phyloP scores from a whole-genome alignment of 2,113 vertebrate genomes.

The Pomatorhinus ruficollis region DNA sequence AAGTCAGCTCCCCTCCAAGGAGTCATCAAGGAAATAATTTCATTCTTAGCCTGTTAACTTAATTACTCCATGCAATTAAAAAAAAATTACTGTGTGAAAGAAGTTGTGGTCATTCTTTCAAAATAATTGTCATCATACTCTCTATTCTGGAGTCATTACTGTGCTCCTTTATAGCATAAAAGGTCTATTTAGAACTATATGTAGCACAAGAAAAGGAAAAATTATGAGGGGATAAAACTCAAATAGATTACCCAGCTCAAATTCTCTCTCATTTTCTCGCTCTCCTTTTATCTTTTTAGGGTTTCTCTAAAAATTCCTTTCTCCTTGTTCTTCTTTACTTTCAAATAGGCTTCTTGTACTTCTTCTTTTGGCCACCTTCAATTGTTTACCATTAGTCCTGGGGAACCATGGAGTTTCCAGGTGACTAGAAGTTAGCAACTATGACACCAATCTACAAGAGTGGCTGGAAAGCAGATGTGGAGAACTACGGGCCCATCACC shows the following conservation, averaged over 20 bases:
- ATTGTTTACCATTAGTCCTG: neutral
- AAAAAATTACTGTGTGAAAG: neutral
- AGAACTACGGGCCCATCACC: neutral
- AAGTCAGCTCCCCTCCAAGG: neutral
- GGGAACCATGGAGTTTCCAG: neutral
- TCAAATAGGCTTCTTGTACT: neutral
- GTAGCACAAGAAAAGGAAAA: neutral
- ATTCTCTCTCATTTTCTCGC: neutral
- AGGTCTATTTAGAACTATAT: neutral
- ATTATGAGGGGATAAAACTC: rapidly evolving
- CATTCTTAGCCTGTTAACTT: neutral
- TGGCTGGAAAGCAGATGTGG: neutral
- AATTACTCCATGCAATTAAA: neutral
- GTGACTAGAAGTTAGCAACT: neutral
- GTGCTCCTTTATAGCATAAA: neutral
- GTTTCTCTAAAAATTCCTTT: neutral
- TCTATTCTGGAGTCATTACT: neutral
- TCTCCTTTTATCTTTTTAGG: neutral
- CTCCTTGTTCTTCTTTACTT: neutral
- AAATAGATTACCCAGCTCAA: neutral
- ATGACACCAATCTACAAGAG: neutral
- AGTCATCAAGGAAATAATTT: neutral
- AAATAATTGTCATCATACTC: neutral
- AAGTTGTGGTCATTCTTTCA: neutral
- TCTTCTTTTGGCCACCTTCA: neutral